Evolutionary conservation across 2,113 vertebrate genomes (phyloP), one percentile per base, ranked within the genome.

Genomic region (Rhea pennata): DNA sequence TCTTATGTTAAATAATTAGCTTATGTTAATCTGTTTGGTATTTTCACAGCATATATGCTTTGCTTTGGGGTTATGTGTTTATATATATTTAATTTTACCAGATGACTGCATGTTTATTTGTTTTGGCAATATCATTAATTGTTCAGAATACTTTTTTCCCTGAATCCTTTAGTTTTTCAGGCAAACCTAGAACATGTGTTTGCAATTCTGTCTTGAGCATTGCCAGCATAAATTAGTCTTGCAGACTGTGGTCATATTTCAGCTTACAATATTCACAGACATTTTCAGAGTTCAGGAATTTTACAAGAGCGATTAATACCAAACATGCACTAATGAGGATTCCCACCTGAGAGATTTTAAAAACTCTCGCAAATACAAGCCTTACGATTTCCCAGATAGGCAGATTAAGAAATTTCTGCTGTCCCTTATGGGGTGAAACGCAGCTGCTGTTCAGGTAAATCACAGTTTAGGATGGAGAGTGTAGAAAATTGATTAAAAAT

Each of bases 121-220:
- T 84, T 84, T 93, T 95, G 88, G 86, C 87, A 95, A 12, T 62
- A 82, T 79, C 53, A 58, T 84, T 90, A 92, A 84, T 96, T 0
- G 4, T 76, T 93, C 62, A 36, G 64, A 87, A 92, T 62, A 76
- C 66, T 92, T 90, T 94, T 93, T 88, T 92, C 66, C 61, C 19
- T 22, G 64, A 77, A 91, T 87, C 64, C 36, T 40, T 64, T 84
- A 33, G 87, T 87, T 93, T 95, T 88, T 69, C 46, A 78, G 54
- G 20, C 51, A 78, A 72, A 91, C 44, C 20, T 73, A 80, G 54
- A 91, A 88, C 78, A 95, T 93, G 82, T 97, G 91, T 90, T 92
- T 92, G 48, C 81, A 91, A 82, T 96, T 88, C 42, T 87, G 33
- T 69, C 61, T 79, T 76, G 29, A 67, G 69, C 40, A 40, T 11